Conservation (phyloP, 1,140 invertebrate species). For the Pseudomyrmex concolor region DNA sequence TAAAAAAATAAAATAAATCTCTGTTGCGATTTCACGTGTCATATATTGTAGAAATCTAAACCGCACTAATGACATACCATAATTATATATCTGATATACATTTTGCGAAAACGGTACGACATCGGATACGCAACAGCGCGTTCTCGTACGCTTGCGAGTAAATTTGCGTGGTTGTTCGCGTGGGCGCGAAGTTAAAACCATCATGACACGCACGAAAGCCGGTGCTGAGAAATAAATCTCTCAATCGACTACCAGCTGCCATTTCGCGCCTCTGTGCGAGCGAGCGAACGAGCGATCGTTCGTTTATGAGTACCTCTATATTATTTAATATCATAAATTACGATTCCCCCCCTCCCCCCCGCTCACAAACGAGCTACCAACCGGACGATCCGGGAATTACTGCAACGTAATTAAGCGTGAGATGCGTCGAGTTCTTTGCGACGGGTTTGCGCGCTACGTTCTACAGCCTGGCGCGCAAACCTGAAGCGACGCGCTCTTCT, state of each 20-base stretch:
- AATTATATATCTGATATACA: constrained; percentile 24
- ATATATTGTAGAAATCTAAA: neutral
- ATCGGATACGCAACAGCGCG: neutral
- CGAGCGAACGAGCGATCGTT: constrained; percentile 23
- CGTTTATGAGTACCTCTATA: constrained; percentile 47
- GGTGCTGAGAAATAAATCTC: constrained; percentile 76
- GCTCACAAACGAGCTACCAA: constrained; percentile 60
- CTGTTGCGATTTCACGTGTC: no score
- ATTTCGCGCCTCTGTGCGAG: constrained; percentile 48
- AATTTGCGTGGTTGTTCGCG: constrained; percentile 25
- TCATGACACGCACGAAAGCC: constrained; percentile 13
- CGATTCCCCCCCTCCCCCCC: constrained; percentile 7
- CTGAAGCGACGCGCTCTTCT: neutral
- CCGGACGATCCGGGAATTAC: constrained; percentile 64
- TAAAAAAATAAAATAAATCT: no score
- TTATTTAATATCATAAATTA: constrained; percentile 70
- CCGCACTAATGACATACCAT: neutral
- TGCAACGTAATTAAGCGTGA: constrained; percentile 69
- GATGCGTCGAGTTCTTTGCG: constrained; percentile 54
- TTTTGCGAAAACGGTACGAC: neutral
- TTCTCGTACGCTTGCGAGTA: constrained; percentile 19
- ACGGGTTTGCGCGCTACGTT: constrained; percentile 26
- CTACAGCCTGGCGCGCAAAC: neutral
- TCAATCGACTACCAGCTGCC: constrained; percentile 78
- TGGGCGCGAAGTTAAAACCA: constrained; percentile 32